phyloP scores from a whole-genome alignment of 1,140 invertebrate species.

The Bursaphelenchus mucronatus region DNA sequence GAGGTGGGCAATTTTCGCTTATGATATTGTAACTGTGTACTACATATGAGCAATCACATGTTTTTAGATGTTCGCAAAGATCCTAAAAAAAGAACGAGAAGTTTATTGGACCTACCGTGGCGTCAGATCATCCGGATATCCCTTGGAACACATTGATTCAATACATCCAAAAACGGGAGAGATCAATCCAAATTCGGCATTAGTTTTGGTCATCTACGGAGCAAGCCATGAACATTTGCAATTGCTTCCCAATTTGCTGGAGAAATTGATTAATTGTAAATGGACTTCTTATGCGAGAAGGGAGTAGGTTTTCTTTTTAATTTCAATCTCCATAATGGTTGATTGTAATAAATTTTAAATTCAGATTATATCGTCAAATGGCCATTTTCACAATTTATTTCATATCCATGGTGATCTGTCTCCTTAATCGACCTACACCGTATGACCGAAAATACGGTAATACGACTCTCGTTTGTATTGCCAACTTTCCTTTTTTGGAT shows the following conservation, averaged over 20 bases:
- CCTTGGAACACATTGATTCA: constrained; percentile 87
- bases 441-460: constrained; percentile 41
- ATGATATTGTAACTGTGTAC: constrained; percentile 78
- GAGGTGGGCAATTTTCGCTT: constrained; percentile 65
- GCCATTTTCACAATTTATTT: constrained; percentile 43
- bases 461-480: constrained; percentile 35
- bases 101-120: constrained; percentile 68
- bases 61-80: constrained; percentile 81
- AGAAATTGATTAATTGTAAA: constrained; percentile 88
- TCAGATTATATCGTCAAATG: constrained; percentile 47
- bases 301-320: constrained; percentile 63
- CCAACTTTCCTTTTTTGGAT: constrained; percentile 23
- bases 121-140: constrained; percentile 89
- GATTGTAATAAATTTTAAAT: constrained; percentile 9
- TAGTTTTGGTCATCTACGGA: constrained; percentile 94
- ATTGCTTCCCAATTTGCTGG: constrained; percentile 84
- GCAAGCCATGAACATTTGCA: constrained; percentile 88
- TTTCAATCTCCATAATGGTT: neutral
- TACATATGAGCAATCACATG: constrained; percentile 82
- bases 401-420: constrained; percentile 44
- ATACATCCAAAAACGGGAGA: constrained; percentile 82
- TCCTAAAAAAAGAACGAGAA: constrained; percentile 62
- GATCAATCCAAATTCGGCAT: constrained; percentile 83
- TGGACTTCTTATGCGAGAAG: constrained; percentile 95
- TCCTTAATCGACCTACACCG: constrained; percentile 49